Percentiles rank a stretch among this genome's conserved stretches.
Evolutionary conservation across 2,888 invertebrate species (phyloP).

Genomic region (Netelia fuscicornis): DNA sequence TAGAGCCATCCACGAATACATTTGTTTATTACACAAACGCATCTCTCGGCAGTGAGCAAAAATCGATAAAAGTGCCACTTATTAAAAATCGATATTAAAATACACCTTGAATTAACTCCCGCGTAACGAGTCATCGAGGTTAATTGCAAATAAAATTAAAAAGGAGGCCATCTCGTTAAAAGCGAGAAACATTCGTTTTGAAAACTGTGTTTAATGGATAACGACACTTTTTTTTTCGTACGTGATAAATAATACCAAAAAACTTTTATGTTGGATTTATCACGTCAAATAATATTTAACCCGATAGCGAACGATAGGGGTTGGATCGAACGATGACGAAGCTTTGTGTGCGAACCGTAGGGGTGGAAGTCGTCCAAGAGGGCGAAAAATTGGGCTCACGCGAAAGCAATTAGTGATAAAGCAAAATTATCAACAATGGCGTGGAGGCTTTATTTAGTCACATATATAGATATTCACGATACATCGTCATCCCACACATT

Average conservation of each 20-base stretch:
- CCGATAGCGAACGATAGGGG: conserved; percentile 41
- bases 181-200: no score
- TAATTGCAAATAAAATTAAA: background rate
- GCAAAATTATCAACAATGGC: conserved; percentile 19
- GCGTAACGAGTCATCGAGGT: background rate
- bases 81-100: conserved; percentile 9
- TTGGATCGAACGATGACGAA: conserved; percentile 56
- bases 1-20: no score
- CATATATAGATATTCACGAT: background rate
- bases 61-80: conserved; percentile 66
- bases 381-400: conserved; percentile 37
- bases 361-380: background rate
- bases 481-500: background rate
- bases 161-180: background rate
- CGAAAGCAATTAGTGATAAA: conserved; percentile 51
- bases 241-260: background rate
- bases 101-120: background rate
- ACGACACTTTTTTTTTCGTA: no score
- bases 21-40: conserved; percentile 16
- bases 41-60: conserved; percentile 60
- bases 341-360: background rate
- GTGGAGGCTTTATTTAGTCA: no score
- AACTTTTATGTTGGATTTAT: conserved; percentile 21
- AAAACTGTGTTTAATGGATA: no score
- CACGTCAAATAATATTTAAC: conserved; percentile 39